Conservation (phyloP, 2,113 vertebrate species). For the Oreochromis tanganicae region DNA sequence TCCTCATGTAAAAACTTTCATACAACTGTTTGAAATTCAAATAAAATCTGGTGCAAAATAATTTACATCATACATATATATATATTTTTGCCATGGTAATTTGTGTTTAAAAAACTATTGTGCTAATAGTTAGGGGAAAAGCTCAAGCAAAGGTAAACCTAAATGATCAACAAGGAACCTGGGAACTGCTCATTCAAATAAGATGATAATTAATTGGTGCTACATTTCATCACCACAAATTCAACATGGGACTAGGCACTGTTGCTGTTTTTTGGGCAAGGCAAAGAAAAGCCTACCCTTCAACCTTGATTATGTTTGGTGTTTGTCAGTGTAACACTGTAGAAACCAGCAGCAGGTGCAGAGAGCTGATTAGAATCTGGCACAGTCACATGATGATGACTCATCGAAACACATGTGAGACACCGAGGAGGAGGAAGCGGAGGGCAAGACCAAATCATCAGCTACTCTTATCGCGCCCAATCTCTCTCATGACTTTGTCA, state of each 20-base stretch:
- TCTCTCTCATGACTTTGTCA: slow-evolving; percentile 53
- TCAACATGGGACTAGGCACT: not conserved
- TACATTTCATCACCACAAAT: not conserved
- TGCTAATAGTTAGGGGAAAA: not conserved
- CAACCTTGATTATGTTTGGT: slow-evolving; percentile 44
- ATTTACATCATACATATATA: not conserved
- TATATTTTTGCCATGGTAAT: not conserved
- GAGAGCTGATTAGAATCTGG: slow-evolving; percentile 53
- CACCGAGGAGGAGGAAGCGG: slow-evolving; percentile 27
- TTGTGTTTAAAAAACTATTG: not conserved
- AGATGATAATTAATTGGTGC: not conserved
- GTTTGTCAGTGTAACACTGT: slow-evolving; percentile 38
- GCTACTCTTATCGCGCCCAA: slow-evolving; percentile 8
- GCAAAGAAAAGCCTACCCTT: slow-evolving; percentile 23
- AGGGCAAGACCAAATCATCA: slow-evolving; percentile 21
- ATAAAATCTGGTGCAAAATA: not conserved
- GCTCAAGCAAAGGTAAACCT: not conserved
- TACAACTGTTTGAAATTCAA: not conserved
- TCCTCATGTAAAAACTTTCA: not conserved
- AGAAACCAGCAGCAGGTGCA: slow-evolving; percentile 54
- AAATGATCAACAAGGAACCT: not conserved
- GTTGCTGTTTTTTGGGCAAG: slow-evolving; percentile 15
- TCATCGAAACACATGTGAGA: slow-evolving; percentile 28
- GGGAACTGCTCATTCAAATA: slow-evolving; percentile 5
- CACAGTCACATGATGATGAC: slow-evolving; percentile 52